phyloP scores from a whole-genome alignment of 2,888 invertebrate species.

The Drosophila nr. perissopoda region DNA sequence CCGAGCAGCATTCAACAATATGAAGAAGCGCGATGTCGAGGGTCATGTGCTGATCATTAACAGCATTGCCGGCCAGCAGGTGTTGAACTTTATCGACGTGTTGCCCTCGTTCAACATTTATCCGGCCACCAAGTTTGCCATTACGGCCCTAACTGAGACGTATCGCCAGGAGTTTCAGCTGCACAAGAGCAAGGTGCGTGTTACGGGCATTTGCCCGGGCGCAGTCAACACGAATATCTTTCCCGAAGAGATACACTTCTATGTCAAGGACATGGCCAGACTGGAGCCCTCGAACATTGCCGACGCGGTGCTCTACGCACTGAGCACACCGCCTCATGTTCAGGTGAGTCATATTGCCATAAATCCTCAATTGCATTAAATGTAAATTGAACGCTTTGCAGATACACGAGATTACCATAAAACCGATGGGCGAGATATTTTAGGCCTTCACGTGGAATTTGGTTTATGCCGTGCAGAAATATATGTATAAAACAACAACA shows the following conservation, averaged over 20 bases:
- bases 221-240: conserved; percentile 84
- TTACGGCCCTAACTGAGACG: conserved; percentile 84
- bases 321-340: conserved; percentile 82
- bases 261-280: conserved; percentile 82
- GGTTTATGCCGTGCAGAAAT: conserved; percentile 6
- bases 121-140: conserved; percentile 84
- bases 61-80: conserved; percentile 84
- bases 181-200: conserved; percentile 80
- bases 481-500: background rate
- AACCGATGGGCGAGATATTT: conserved; percentile 84
- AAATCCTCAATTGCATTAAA: no score
- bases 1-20: conserved; percentile 86
- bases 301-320: conserved; percentile 82
- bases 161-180: conserved; percentile 84
- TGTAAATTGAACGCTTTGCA: conserved; percentile 37
- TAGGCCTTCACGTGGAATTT: conserved; percentile 46
- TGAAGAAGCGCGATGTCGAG: conserved; percentile 85
- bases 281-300: conserved; percentile 82
- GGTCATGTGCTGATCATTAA: conserved; percentile 86
- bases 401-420: conserved; percentile 83
- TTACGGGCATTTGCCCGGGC: conserved; percentile 84
- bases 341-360: conserved; percentile 67
- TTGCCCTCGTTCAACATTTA: conserved; percentile 84
- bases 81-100: conserved; percentile 82
- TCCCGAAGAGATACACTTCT: conserved; percentile 82